Conservation (phyloP, 2,888 invertebrate species). For the Drosophila subsilvestris region DNA sequence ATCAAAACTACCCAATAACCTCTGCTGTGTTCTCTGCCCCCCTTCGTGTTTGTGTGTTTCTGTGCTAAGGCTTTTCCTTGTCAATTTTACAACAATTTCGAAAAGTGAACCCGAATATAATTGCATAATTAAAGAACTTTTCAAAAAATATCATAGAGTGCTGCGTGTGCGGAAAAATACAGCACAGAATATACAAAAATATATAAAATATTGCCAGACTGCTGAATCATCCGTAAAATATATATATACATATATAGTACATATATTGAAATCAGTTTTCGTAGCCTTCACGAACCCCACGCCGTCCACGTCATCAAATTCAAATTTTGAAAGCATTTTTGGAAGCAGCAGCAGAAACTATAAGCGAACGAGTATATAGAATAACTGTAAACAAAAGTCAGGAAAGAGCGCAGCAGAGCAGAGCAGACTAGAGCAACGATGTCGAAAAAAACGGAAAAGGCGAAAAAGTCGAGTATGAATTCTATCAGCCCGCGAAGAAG, state of each 20-base stretch:
- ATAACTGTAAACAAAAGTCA: slow-evolving; percentile 14
- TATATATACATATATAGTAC: slow-evolving; percentile 16
- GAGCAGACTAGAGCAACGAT: slow-evolving; percentile 55
- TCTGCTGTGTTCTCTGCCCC: slow-evolving; percentile 30
- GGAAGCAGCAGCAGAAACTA: slow-evolving; percentile 4
- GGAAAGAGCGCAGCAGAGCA: slow-evolving; percentile 7
- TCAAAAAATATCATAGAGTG: slow-evolving; percentile 27
- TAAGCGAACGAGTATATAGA: not conserved
- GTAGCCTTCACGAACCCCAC: slow-evolving; percentile 43
- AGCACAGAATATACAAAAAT: slow-evolving; percentile 34
- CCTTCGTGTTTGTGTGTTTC: slow-evolving; percentile 21
- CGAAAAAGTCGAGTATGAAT: slow-evolving; percentile 74
- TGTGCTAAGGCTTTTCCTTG: slow-evolving; percentile 19
- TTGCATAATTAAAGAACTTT: slow-evolving; percentile 47
- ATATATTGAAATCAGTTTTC: slow-evolving; percentile 38
- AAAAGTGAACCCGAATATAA: slow-evolving; percentile 26
- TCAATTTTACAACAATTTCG: slow-evolving; percentile 10
- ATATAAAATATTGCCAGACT: slow-evolving; percentile 23
- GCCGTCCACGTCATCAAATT: slow-evolving; percentile 65
- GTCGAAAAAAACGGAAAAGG: slow-evolving; percentile 78
- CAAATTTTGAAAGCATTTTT: slow-evolving; percentile 25
- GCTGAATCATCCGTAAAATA: slow-evolving; percentile 37
- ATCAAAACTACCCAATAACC: slow-evolving; percentile 18
- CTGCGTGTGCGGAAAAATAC: slow-evolving; percentile 35
- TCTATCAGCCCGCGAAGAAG: slow-evolving; percentile 77